phyloP scores from a whole-genome alignment of 53 echinoderm and acorn worm genomes.

The Temnopleurus reevesii region DNA sequence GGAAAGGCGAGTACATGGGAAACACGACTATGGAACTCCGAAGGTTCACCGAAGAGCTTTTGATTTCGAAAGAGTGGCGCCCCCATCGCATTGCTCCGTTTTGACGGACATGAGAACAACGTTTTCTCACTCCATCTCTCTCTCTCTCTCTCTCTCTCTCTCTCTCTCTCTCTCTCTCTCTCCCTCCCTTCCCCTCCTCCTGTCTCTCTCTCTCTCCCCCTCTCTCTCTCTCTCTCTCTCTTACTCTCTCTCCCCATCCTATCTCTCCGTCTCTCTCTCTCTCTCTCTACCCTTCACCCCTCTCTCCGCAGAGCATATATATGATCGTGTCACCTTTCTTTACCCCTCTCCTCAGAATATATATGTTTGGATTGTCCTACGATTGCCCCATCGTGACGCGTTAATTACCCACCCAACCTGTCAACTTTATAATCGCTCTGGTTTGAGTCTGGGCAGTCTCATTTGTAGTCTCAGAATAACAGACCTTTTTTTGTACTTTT shows the following conservation, averaged over 20 bases:
- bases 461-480: background rate
- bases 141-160: background rate
- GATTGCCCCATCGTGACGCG: slow-evolving; percentile 56
- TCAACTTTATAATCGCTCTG: slow-evolving; percentile 57
- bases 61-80: too few relatives aligned
- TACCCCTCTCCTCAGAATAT: too few relatives aligned
- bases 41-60: too few relatives aligned
- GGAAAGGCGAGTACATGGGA: too few relatives aligned
- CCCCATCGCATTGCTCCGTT: too few relatives aligned
- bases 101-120: background rate
- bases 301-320: too few relatives aligned
- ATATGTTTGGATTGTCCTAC: slow-evolving; percentile 11
- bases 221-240: background rate
- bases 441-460: slow-evolving; percentile 57
- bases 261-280: background rate
- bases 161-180: background rate
- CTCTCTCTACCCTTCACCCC: background rate
- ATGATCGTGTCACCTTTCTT: too few relatives aligned
- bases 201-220: background rate
- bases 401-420: slow-evolving; percentile 53
- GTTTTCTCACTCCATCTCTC: slow-evolving; percentile 20
- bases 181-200: background rate
- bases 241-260: too few relatives aligned
- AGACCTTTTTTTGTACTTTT: background rate
- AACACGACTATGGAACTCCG: too few relatives aligned